Evolutionary conservation across 2,888 invertebrate genomes (phyloP).

Genomic region (Melinopterus prodromus): DNA sequence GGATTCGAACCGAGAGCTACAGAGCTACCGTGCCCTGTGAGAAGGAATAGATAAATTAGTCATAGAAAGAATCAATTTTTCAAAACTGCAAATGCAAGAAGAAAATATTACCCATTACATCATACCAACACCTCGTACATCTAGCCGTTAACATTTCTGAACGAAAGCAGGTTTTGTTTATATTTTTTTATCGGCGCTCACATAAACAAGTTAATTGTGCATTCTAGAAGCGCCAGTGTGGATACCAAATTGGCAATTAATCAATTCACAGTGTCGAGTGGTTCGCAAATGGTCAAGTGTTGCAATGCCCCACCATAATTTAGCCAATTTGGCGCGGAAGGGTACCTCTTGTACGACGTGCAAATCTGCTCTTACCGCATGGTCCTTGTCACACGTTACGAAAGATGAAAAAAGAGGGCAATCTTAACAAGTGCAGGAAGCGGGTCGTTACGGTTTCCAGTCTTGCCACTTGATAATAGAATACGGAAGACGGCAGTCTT

Average conservation of each 20-base stretch:
- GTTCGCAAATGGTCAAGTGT: neutral
- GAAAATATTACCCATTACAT: neutral
- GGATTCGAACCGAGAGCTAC: no score
- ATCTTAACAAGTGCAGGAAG: neutral
- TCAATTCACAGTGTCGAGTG: neutral
- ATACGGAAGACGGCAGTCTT: neutral
- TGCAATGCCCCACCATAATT: neutral
- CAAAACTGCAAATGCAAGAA: neutral
- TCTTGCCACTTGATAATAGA: neutral
- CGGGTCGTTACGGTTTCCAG: neutral
- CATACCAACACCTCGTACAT: neutral
- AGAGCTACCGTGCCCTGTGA: no score
- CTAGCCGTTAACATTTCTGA: neutral
- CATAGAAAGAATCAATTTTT: neutral
- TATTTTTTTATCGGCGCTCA: neutral
- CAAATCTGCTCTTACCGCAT: neutral
- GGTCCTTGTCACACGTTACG: neutral
- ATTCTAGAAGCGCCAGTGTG: neutral
- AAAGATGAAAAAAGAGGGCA: neutral
- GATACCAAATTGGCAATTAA: neutral
- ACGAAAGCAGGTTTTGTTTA: neutral
- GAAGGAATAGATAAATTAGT: no score
- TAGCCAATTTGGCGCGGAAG: neutral
- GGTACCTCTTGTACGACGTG: neutral
- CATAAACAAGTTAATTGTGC: neutral